phyloP scores from a whole-genome alignment of 2,113 vertebrate species.

The Seriola rivoliana region DNA sequence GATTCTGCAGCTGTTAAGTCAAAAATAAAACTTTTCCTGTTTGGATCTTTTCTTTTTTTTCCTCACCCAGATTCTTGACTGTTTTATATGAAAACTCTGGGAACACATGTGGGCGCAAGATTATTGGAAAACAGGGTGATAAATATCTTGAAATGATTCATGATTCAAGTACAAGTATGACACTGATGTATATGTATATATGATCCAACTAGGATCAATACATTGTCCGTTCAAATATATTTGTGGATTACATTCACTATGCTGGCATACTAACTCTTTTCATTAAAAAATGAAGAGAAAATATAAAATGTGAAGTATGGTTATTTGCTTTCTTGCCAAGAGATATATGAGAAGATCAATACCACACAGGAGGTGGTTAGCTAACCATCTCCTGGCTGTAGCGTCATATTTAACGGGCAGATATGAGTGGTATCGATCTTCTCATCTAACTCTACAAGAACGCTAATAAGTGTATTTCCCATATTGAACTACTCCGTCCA shows the following conservation, averaged over 20 bases:
- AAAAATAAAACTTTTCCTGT: constrained; percentile 33
- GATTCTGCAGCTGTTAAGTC: constrained; percentile 42
- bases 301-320: not conserved
- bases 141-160: not conserved
- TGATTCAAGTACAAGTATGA: not conserved
- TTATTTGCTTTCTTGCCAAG: not conserved
- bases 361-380: not conserved
- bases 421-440: not conserved
- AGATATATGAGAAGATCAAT: not conserved
- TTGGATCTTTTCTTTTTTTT: not conserved
- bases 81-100: not conserved
- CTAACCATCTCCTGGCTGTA: not conserved
- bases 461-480: not conserved
- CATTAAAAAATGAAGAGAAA: not conserved
- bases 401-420: not conserved
- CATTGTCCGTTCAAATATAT: no score
- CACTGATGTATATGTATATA: not conserved
- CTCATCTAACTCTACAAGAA: not conserved
- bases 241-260: no score
- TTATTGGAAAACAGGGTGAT: not conserved
- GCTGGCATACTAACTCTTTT: no score
- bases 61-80: not conserved
- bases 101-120: not conserved
- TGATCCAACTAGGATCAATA: no score
- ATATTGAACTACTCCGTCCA: not conserved